Evolutionary conservation across 2,797 vertebrate genomes (phyloP).

Genomic region (Ciconia nigra): DNA sequence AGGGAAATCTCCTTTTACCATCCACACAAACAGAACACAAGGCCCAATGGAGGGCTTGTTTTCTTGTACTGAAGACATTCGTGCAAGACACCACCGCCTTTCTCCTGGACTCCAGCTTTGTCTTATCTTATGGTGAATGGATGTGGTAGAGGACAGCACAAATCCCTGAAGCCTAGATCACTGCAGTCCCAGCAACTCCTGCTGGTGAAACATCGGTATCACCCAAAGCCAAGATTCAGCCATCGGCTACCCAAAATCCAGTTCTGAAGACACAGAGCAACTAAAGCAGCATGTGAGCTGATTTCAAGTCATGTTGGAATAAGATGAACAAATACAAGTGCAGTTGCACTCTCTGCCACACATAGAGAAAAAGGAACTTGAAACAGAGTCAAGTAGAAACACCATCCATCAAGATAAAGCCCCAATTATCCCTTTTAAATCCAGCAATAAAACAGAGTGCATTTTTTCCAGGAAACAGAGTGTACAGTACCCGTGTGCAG

Average conservation of each 20-base stretch:
- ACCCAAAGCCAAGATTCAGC: neutral
- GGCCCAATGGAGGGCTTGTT: neutral
- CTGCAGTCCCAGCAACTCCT: neutral
- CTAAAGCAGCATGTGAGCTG: neutral
- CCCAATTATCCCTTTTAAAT: conserved; percentile 58
- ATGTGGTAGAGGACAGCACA: neutral
- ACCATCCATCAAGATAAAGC: conserved; percentile 27
- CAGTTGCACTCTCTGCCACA: neutral
- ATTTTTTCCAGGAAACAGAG: conserved; percentile 61
- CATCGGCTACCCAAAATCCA: neutral
- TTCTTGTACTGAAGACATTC: neutral
- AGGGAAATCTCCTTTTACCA: neutral
- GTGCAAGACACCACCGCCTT: neutral
- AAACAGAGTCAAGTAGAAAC: conserved; percentile 30
- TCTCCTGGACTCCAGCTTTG: neutral
- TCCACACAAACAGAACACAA: neutral
- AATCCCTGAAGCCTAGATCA: neutral
- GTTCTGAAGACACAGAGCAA: conserved; percentile 25
- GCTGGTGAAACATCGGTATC: neutral
- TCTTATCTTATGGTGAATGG: neutral
- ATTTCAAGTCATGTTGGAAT: conserved; percentile 29
- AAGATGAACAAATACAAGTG: conserved; percentile 28
- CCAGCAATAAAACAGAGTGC: conserved; percentile 67
- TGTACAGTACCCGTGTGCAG: conserved; percentile 54
- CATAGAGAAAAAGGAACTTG: conserved; percentile 14